Conservation (phyloP, 2,113 vertebrate species). For the Acrocephalus kingi region DNA sequence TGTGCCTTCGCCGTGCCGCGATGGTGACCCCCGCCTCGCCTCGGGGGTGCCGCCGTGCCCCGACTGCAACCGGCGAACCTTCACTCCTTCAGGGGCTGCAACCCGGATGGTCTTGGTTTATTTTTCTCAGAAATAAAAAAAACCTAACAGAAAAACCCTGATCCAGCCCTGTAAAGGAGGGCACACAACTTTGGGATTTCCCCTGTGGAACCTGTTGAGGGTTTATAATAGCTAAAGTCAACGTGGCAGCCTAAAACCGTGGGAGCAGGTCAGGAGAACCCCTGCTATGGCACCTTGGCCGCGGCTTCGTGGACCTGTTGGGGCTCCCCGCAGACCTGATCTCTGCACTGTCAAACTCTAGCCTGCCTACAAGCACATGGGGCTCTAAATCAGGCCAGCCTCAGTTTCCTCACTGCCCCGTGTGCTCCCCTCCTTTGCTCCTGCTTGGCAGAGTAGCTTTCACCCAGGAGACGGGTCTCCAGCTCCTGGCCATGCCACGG, state of each 20-base stretch:
- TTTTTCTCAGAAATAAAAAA: not conserved
- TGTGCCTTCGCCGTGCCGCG: rapidly evolving
- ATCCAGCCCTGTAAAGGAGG: too few relatives aligned
- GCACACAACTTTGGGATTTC: not conserved
- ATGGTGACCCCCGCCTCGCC: not conserved
- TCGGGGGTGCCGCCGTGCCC: rapidly evolving
- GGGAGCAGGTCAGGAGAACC: not conserved
- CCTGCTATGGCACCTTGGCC: not conserved
- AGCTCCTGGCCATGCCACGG: not conserved
- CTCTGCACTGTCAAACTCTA: rapidly evolving
- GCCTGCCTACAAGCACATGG: not conserved
- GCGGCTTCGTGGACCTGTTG: not conserved
- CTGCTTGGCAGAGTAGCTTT: not conserved
- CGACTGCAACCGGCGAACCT: rapidly evolving
- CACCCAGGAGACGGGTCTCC: not conserved
- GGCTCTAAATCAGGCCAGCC: not conserved
- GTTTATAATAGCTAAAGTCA: not conserved
- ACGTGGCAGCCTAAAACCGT: not conserved
- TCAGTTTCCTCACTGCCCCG: rapidly evolving
- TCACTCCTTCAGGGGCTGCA: not conserved
- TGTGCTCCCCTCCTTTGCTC: not conserved
- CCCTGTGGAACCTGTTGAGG: too few relatives aligned
- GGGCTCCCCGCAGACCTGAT: not conserved
- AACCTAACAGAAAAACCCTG: not conserved
- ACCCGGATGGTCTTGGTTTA: not conserved